These are phyloP conservation scores for Chascanopsetta lugubris DNA, from an alignment of 2,113 vertebrate species.

Conservation along the genomic window DNA sequence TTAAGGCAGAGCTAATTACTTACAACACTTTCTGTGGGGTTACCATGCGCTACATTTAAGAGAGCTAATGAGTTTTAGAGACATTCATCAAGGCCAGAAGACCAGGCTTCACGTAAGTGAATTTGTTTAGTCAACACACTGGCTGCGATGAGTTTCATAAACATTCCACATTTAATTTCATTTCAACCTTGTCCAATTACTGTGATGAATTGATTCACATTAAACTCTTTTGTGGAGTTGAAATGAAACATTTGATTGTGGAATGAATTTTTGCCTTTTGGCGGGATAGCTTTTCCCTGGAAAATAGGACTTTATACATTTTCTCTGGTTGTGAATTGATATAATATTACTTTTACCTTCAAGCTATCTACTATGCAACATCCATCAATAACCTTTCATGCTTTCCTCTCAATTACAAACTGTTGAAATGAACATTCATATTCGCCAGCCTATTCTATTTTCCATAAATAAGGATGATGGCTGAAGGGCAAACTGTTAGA, in stretches of 20 bases:
- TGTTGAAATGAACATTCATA: conserved; percentile 20
- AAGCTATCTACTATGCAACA: conserved; percentile 10
- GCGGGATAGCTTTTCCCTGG: neutral
- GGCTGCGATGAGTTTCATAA: conserved; percentile 16
- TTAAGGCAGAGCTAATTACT: conserved; percentile 64
- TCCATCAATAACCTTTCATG: conserved; percentile 27
- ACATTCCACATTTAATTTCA: conserved; percentile 8
- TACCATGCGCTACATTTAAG: conserved; percentile 56
- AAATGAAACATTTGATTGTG: conserved; percentile 4
- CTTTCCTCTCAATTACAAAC: conserved; percentile 30
- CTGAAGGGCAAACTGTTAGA: conserved; percentile 5
- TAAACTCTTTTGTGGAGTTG: neutral
- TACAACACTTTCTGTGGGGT: conserved; percentile 58
- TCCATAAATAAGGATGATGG: conserved; percentile 9
- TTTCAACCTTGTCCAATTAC: neutral
- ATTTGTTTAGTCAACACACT: conserved; percentile 30
- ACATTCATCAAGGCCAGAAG: conserved; percentile 61
- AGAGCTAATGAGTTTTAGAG: conserved; percentile 67
- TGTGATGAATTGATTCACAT: conserved; percentile 21
- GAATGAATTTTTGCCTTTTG: neutral
- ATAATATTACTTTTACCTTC: conserved; percentile 15
- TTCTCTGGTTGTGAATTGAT: neutral
- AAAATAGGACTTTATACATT: conserved; percentile 10
- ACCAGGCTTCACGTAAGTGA: conserved; percentile 29
- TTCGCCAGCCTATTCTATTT: neutral